These are phyloP conservation scores for Xestia xanthographa DNA, from an alignment of 2,888 invertebrate species.

Conservation along the genomic window DNA sequence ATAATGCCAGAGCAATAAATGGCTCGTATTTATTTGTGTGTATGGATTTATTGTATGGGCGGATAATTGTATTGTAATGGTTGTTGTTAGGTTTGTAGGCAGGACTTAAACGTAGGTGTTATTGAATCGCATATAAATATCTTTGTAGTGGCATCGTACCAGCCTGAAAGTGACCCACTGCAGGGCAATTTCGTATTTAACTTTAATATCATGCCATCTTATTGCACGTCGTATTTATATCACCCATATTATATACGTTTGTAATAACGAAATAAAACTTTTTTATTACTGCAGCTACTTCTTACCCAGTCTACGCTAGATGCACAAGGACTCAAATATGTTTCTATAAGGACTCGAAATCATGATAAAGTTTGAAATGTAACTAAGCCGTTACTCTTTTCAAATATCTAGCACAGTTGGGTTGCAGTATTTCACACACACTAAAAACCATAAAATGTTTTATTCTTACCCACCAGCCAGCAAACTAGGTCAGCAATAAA, in stretches of 20 bases:
- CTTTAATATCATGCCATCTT: neutral
- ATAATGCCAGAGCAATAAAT: constrained; percentile 37
- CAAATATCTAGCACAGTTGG: neutral
- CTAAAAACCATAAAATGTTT: no score
- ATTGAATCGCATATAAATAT: neutral
- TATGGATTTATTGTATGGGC: constrained; percentile 3
- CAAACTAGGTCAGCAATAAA: constrained; percentile 7
- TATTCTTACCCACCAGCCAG: neutral
- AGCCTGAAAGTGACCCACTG: neutral
- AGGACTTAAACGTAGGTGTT: neutral
- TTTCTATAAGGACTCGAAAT: neutral
- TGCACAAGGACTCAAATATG: neutral
- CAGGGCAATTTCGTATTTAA: neutral
- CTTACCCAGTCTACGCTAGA: neutral
- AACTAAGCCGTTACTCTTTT: neutral
- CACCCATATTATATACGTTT: neutral
- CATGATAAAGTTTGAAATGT: neutral
- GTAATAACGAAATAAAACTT: neutral
- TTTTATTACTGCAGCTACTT: neutral
- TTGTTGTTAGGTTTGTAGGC: neutral
- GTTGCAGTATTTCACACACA: neutral
- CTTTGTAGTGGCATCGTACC: neutral
- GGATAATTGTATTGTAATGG: constrained; percentile 21
- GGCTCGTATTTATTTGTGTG: constrained; percentile 35
- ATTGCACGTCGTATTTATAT: neutral